Percentiles rank a stretch among this genome's conserved stretches.
phyloP scores from a whole-genome alignment of 2,113 vertebrate species.

The Strix uralensis region DNA sequence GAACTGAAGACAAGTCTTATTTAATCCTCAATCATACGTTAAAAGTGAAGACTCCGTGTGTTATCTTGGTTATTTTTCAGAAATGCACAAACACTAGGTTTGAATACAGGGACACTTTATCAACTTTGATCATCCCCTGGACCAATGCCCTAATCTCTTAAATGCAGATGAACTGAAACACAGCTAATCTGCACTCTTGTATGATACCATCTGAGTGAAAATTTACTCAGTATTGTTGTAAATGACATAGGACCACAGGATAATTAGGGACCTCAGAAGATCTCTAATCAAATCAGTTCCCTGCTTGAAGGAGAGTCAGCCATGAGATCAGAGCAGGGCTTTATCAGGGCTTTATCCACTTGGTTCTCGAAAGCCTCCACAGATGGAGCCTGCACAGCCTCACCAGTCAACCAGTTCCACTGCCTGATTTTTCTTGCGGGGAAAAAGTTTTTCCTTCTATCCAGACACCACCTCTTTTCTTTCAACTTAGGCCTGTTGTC shows the following conservation, averaged over 20 bases:
- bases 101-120: background rate
- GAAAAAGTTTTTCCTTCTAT: background rate
- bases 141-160: background rate
- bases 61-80: background rate
- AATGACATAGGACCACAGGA: background rate
- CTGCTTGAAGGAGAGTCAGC: background rate
- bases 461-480: background rate
- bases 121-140: background rate
- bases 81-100: background rate
- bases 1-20: constrained; percentile 29
- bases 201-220: background rate
- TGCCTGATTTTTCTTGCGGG: background rate
- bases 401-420: background rate
- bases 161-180: background rate
- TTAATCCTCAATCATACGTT: background rate
- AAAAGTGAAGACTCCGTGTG: background rate
- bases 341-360: background rate
- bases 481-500: background rate
- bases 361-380: background rate
- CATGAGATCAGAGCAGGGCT: background rate
- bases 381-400: background rate
- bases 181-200: background rate
- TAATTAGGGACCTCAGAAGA: background rate
- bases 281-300: background rate
- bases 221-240: background rate